Evolutionary conservation across 2,113 vertebrate species (phyloP).

Genomic region (Pygathrix nemaeus): DNA sequence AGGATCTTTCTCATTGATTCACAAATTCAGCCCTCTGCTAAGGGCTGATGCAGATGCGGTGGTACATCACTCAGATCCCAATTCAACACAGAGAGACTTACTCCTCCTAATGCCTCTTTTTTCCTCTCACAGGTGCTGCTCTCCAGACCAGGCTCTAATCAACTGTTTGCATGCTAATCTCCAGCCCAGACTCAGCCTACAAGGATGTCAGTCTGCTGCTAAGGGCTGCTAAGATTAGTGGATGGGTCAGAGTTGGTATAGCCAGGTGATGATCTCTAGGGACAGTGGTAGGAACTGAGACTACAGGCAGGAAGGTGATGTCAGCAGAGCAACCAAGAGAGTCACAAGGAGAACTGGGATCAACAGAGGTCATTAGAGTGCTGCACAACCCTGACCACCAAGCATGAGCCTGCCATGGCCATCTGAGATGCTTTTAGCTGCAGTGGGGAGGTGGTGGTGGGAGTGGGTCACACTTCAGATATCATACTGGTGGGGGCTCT

Average conservation of each 20-base stretch:
- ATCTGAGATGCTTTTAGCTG: not conserved
- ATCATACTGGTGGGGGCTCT: not conserved
- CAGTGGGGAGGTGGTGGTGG: not conserved
- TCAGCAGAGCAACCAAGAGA: not conserved
- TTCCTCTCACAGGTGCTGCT: not conserved
- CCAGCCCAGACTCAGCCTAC: not conserved
- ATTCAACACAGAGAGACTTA: not conserved
- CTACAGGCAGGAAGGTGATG: not conserved
- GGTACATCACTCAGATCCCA: not conserved
- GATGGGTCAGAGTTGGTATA: not conserved
- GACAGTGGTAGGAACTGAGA: not conserved
- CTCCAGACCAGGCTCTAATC: not conserved
- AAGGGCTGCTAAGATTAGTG: not conserved
- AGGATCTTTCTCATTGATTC: not conserved
- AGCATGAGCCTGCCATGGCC: not conserved
- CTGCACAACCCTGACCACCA: not conserved
- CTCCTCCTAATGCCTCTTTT: not conserved
- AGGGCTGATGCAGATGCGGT: not conserved
- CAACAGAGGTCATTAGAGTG: not conserved
- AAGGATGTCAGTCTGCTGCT: not conserved
- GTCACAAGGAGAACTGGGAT: not conserved
- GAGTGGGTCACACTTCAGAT: not conserved
- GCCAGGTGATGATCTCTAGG: not conserved
- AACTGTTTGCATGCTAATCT: not conserved
- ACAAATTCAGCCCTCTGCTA: not conserved